Evolutionary conservation across 2,888 invertebrate species (phyloP).

Genomic region (Xanthostigma xanthostigma): DNA sequence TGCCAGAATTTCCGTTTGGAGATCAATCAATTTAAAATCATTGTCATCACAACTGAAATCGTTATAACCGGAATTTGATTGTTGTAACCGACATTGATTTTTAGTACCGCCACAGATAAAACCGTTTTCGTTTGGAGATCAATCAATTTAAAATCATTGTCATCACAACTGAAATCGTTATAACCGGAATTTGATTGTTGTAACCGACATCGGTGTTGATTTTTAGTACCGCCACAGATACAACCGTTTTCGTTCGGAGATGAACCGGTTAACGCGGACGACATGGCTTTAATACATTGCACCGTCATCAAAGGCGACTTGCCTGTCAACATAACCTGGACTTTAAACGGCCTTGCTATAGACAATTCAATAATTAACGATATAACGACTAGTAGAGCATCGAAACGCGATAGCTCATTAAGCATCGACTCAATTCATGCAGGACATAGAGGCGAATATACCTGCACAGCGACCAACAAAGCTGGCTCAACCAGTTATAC

Average conservation of each 20-base stretch:
- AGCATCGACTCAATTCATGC: slow-evolving; percentile 51
- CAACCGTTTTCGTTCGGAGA: slow-evolving; percentile 59
- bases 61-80: background rate
- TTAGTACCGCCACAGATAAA: slow-evolving; percentile 55
- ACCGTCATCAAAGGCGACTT: slow-evolving; percentile 66
- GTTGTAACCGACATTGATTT: slow-evolving; percentile 14
- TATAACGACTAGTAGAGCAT: slow-evolving; percentile 39
- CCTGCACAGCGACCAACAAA: slow-evolving; percentile 54
- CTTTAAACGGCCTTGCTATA: slow-evolving; percentile 41
- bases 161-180: background rate
- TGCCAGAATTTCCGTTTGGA: slow-evolving; percentile 58
- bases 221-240: slow-evolving; percentile 51
- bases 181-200: slow-evolving; percentile 4
- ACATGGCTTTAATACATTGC: slow-evolving; percentile 58
- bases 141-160: background rate
- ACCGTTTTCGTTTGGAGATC: slow-evolving; percentile 52
- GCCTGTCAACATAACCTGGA: slow-evolving; percentile 64
- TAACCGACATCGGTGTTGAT: slow-evolving; percentile 11
- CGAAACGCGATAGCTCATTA: slow-evolving; percentile 44
- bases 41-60: background rate
- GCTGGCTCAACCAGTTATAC: slow-evolving; percentile 50
- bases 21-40: slow-evolving; percentile 36
- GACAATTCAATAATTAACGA: slow-evolving; percentile 33
- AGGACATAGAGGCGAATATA: slow-evolving; percentile 59
- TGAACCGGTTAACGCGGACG: slow-evolving; percentile 61